Evolutionary conservation across 2,113 vertebrate species (phyloP).

Genomic region (Solenodon paradoxus): DNA sequence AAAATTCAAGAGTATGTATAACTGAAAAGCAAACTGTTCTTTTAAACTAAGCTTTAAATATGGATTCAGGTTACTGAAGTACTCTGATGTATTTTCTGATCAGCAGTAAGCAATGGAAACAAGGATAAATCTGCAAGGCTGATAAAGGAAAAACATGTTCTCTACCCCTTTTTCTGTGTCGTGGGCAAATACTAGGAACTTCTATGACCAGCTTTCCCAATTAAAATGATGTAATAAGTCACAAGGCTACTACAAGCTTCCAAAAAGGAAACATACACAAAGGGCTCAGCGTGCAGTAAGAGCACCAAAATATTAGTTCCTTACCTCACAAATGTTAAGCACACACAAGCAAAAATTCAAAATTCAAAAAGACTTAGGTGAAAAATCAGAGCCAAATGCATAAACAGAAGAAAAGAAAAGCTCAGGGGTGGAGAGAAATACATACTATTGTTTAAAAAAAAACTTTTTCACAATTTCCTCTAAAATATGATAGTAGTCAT

Average conservation of each 20-base stretch:
- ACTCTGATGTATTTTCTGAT: not conserved
- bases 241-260: slow-evolving; percentile 39
- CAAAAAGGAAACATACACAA: slow-evolving; percentile 61
- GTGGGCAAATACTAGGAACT: slow-evolving; percentile 11
- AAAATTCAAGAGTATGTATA: not conserved
- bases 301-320: not conserved
- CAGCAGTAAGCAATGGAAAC: not conserved
- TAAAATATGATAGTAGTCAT: not conserved
- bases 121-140: not conserved
- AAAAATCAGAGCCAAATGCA: not conserved
- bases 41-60: too few species aligned
- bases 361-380: not conserved
- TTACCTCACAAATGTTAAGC: not conserved
- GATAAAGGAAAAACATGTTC: slow-evolving; percentile 25
- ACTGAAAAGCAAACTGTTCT: not conserved
- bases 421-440: not conserved
- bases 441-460: not conserved
- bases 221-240: slow-evolving; percentile 58
- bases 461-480: not conserved
- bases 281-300: not conserved
- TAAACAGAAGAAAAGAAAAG: not conserved
- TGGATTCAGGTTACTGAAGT: not conserved
- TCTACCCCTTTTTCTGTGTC: slow-evolving; percentile 19
- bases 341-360: not conserved
- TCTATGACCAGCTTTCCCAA: slow-evolving; percentile 37